Percentiles rank a stretch among this genome's conserved stretches.
phyloP scores from a whole-genome alignment of 2,888 invertebrate genomes.

The Dasysyrphus albostriatus region DNA sequence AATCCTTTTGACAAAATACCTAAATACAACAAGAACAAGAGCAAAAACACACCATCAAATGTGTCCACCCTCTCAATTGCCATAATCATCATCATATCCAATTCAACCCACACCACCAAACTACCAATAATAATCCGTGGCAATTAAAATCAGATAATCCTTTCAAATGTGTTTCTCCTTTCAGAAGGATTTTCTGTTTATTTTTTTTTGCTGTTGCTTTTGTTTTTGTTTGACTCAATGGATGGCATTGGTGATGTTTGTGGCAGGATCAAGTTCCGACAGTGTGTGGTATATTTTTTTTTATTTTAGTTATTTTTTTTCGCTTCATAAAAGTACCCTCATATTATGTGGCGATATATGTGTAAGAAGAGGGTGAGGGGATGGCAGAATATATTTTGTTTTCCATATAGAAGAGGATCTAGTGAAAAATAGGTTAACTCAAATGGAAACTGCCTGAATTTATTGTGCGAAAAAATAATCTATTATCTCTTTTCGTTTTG shows the following conservation, averaged over 20 bases:
- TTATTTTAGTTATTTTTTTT: constrained; percentile 42
- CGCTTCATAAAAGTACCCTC: constrained; percentile 41
- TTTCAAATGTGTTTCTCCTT: constrained; percentile 66
- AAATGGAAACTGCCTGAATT: constrained; percentile 43
- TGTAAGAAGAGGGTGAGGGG: background rate
- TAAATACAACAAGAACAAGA: constrained; percentile 8
- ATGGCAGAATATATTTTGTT: background rate
- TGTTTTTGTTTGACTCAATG: constrained; percentile 35
- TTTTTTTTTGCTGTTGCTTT: background rate
- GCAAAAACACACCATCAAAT: constrained; percentile 11
- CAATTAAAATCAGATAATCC: constrained; percentile 73
- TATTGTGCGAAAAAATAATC: constrained; percentile 40
- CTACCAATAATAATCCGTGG: constrained; percentile 63
- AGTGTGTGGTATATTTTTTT: constrained; percentile 39
- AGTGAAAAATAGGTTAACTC: constrained; percentile 49
- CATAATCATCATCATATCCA: constrained; percentile 15
- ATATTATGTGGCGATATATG: constrained; percentile 11
- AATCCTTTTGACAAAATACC: constrained; percentile 28
- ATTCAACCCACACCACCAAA: constrained; percentile 7
- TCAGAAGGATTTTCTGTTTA: constrained; percentile 11
- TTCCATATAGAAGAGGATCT: background rate
- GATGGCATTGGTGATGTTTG: constrained; percentile 41
- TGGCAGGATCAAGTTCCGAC: constrained; percentile 62
- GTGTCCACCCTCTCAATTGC: constrained; percentile 12
- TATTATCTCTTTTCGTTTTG: constrained; percentile 3